A percentile compares a stretch with the other conserved stretches of the same genome.
Evolutionary conservation across 1,140 invertebrate species (phyloP).

Genomic region (Trypoxylus dichotomus): DNA sequence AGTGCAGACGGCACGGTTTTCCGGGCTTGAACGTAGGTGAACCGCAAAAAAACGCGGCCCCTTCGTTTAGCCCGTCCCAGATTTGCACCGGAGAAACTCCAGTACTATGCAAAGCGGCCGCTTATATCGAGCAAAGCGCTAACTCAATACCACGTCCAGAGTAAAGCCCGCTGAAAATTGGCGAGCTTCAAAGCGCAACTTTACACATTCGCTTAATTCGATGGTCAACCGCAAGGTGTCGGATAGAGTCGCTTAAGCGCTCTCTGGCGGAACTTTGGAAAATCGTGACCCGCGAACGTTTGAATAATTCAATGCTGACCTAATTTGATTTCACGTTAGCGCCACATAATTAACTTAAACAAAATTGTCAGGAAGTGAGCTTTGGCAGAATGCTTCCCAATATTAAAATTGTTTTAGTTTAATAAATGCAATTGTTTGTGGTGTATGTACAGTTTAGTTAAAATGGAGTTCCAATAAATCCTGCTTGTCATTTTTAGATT

Average conservation of each 20-base stretch:
- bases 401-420: too few relatives aligned
- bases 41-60: neutral
- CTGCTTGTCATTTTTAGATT: too few relatives aligned
- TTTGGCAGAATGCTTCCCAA: too few relatives aligned
- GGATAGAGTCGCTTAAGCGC: neutral
- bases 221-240: slow-evolving; percentile 27
- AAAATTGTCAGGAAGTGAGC: too few relatives aligned
- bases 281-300: slow-evolving; percentile 6
- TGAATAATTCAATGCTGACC: slow-evolving; percentile 10
- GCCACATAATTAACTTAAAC: too few relatives aligned
- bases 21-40: neutral
- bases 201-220: slow-evolving; percentile 28
- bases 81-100: neutral
- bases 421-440: too few relatives aligned
- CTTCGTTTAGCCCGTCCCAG: neutral
- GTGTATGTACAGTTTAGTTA: too few relatives aligned
- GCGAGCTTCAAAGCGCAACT: slow-evolving; percentile 17
- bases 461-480: too few relatives aligned
- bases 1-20: neutral
- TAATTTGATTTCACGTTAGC: neutral
- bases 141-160: slow-evolving; percentile 18
- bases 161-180: slow-evolving; percentile 8
- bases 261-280: neutral
- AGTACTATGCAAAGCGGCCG: slow-evolving; percentile 1
- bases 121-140: slow-evolving; percentile 3